Evolutionary conservation across 2,113 vertebrate species (phyloP), one percentile per base, ranked within the genome.

Genomic region (Brachionichthys hirsutus): DNA sequence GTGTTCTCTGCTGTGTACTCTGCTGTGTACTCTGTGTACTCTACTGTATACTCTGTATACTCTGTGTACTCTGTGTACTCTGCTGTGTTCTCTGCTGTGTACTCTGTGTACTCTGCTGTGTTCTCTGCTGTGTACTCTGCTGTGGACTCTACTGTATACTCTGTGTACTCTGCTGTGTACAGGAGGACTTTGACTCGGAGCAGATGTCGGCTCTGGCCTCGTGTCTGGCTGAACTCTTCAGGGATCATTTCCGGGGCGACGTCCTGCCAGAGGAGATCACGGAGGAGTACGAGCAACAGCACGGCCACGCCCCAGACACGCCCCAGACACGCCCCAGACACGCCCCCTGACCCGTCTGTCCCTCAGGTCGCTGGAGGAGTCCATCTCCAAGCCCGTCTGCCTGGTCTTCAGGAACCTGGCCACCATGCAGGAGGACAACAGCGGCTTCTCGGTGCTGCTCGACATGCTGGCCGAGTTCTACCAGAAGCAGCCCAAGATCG

Each of bases 371-470:
- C 90, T 98, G 90, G 97, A 98, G 89, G 97, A 98, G 50, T 98
- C 96, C 0, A 95, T 98, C 66, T 94, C 94, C 61, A 97, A 97
- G 62, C 95, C 97, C 0, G 93, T 98, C 9, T 98, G 96, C 83
- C 89, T 98, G 65, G 94, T 98, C 74, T 99, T 99, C 77, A 96
- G 97, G 88, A 98, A 98, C 85, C 89, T 99, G 42, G 96, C 94
- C 80, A 95, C 96, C 85, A 98, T 99, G 96, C 97, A 98, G 83
- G 97, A 99, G 47, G 97, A 99, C 47, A 98, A 98, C 73, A 95
- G 93, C 0, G 94, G 97, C 2, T 98, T 98, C 87, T 96, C 95
- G 0, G 90, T 98, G 47, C 92, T 99, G 14, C 88, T 99, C 36
- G 95, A 98, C 44, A 93, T 99, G 67, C 84, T 99, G 1, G 94